Base-by-base conservation (phyloP, 1,140 invertebrate species). In the Pteromalus puparum region DNA sequence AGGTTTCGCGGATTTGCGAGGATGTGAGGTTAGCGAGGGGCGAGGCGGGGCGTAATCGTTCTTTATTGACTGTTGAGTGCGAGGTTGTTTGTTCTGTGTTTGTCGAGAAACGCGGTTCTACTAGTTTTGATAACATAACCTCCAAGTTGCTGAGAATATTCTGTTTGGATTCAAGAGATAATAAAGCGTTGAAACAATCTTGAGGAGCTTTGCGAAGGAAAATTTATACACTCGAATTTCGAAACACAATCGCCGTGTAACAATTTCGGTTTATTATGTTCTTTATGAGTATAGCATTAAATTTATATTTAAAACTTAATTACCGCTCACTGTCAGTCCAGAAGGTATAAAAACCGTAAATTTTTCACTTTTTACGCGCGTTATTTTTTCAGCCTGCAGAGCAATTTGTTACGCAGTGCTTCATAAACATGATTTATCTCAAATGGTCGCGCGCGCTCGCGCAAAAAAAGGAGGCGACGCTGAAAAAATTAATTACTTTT, bases 231-330 rank as follows among this genome's bases (percentile, higher is more conserved):
- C 46, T 65, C 24, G 24, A 65, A 65, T 77, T 77, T 30, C 13
- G 24, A 77, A 77, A 34, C 9, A 21, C 6, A 65, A 77, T 77
- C 48, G 1, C 53, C 15, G 48, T 65, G 15, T 30, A 34, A 34
- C 26, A 77, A 53, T 76, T 65, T 67, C 28, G 7, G 65, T 26
- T 67, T 67, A 65, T 15, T 18, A 48, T 26, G 21, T 34, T 18
- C 30, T 78, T 78, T 78, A 78, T 13, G 76, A 18, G 34, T 18
- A n/a, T n/a, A 26, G 21, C 75, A 38, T 78, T 67, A 79, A 79
- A 48, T 46, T 70, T 80, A 18, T 26, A 38, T 80, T 70, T 46
- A 38, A 67, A 28, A 42, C 13, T 79, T 38, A 65, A 67, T 78
- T 78, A 78, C 48, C 9, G 30, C 15, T 28, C 26, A 67, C 48